A percentile compares a stretch with the other conserved stretches of the same genome.
Evolutionary conservation across 2,113 vertebrate species (phyloP).

Genomic region (Thoracochromis brauschi): DNA sequence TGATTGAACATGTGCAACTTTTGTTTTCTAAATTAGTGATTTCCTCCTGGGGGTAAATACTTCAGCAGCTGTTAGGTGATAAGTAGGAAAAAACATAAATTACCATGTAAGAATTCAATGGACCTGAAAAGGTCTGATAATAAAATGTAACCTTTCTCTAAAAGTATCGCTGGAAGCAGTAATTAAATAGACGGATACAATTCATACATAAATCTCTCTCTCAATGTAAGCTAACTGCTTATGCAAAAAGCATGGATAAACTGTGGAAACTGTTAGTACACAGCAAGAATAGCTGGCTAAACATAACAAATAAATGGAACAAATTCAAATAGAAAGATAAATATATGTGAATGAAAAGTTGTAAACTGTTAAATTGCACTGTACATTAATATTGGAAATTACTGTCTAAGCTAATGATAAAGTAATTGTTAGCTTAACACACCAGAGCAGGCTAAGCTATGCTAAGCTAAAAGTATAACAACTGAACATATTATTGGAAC

Average conservation of each 20-base stretch:
- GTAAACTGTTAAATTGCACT: not conserved
- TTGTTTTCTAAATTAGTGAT: not conserved
- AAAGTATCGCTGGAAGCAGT: accelerated
- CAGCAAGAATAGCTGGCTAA: not conserved
- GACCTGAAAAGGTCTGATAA: not conserved
- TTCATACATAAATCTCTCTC: not conserved
- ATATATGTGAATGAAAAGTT: not conserved
- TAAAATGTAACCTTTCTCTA: not conserved
- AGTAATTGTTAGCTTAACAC: not conserved
- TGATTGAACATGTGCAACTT: not conserved
- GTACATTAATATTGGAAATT: not conserved
- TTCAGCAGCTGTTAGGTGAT: not conserved
- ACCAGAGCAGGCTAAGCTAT: not conserved
- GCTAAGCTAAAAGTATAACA: not conserved
- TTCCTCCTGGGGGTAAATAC: not conserved
- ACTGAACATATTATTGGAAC: not conserved
- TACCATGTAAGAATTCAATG: not conserved
- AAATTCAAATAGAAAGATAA: not conserved
- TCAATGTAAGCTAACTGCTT: not conserved
- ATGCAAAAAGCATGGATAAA: not conserved
- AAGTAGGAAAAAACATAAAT: not conserved
- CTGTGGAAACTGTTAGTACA: not conserved
- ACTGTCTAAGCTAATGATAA: not conserved
- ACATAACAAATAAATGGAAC: not conserved
- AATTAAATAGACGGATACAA: not conserved